Evolutionary conservation across 2,888 invertebrate genomes (phyloP).

Genomic region (Beris morrisii): DNA sequence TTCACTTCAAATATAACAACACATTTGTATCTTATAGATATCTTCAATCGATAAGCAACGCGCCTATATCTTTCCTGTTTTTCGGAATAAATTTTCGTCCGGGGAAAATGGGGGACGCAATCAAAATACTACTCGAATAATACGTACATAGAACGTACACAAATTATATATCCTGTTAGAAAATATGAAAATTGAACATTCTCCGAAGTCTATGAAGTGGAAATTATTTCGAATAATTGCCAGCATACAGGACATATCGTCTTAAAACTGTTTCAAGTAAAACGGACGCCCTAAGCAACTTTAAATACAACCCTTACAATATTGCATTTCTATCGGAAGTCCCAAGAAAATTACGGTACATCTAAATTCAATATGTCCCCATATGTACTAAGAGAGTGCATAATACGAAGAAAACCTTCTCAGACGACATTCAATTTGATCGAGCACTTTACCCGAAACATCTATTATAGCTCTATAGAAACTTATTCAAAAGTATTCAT

Average conservation of each 20-base stretch:
- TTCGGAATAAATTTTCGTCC: slow-evolving; percentile 11
- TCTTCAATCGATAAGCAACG: slow-evolving; percentile 20
- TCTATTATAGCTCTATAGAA: too few species aligned
- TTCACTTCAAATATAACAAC: slow-evolving; percentile 17
- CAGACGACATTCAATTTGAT: neutral
- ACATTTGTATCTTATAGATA: slow-evolving; percentile 16
- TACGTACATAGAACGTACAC: neutral
- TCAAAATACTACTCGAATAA: slow-evolving; percentile 11
- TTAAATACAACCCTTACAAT: too few species aligned
- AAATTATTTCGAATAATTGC: slow-evolving; percentile 31
- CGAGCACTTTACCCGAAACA: slow-evolving; percentile 4
- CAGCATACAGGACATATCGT: slow-evolving; percentile 11
- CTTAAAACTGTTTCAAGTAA: too few species aligned
- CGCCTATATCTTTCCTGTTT: slow-evolving; percentile 3
- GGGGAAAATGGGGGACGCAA: slow-evolving; percentile 9
- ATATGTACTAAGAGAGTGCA: too few species aligned
- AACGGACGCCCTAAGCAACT: too few species aligned
- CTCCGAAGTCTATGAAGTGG: slow-evolving; percentile 20
- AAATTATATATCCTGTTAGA: neutral
- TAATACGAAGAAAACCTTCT: slow-evolving; percentile 1
- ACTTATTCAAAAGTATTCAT: too few species aligned
- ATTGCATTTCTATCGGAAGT: too few species aligned
- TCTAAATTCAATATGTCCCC: too few species aligned
- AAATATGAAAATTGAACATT: slow-evolving; percentile 32
- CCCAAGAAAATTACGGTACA: too few species aligned